Base-by-base conservation (phyloP, 1,140 invertebrate species). In the Fopius arisanus region DNA sequence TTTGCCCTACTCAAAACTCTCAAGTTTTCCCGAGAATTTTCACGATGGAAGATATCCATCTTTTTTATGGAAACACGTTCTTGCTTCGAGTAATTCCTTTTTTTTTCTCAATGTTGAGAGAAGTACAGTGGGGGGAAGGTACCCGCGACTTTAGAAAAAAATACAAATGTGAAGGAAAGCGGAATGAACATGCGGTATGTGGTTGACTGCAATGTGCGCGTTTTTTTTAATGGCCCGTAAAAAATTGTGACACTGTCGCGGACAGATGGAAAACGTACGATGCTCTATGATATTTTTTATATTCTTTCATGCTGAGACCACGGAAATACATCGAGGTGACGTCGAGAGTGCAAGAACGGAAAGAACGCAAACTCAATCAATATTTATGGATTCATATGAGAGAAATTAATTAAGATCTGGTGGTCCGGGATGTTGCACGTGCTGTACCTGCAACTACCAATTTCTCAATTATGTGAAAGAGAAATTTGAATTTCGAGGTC, bases 321-420 rank as follows among this genome's bases (percentile, higher is more conserved):
- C 2, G 7, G 33, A 12, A 37, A 37, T 10, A 10, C 12, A 12
- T 37, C 12, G 33, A 37, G 33, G 33, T 37, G 9, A 37, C 33
- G 33, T 37, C 12, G 7, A 37, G 29, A 31, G 33, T 37, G n/a
- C n/a, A n/a, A n/a, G n/a, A n/a, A 41, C 21, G 31, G 33, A 29
- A 71, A 67, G 3, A 29, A 21, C 31, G 63, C 43, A 72, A 72
- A 70, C 12, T 51, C 69, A 72, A 75, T 75, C 74, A 72, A 75
- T 72, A 75, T 75, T 75, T 72, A 75, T 70, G 31, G 43, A 37
- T 63, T n/a, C 23, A 72, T 54, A 65, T 40, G 3, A n/a, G 33
- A 40, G 23, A 59, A 72, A 75, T 75, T 75, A 66, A 73, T 75
- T 72, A 75, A 66, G 54, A 51, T 41, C 16, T 73, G 19, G 40